phyloP scores from a whole-genome alignment of 2,113 vertebrate genomes.

The Odobenus rosmarus region DNA sequence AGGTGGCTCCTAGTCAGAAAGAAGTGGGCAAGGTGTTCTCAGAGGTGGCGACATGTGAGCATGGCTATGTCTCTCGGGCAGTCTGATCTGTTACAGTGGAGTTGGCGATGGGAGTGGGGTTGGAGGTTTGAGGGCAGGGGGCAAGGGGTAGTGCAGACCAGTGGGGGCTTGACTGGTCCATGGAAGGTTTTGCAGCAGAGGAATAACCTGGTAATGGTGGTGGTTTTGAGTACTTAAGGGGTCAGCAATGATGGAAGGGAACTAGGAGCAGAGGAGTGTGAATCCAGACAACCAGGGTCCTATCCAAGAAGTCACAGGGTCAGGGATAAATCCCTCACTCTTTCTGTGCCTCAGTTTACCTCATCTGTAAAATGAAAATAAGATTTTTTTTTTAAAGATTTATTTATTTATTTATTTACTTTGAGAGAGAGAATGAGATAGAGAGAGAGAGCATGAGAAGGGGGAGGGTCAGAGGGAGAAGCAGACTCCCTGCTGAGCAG shows the following conservation, averaged over 20 bases:
- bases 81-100: not conserved
- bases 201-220: no score
- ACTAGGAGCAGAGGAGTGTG: not conserved
- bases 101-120: not conserved
- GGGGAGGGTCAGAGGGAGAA: no score
- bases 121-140: not conserved
- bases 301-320: not conserved
- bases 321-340: not conserved
- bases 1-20: not conserved
- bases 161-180: not conserved
- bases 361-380: slow-evolving; percentile 19
- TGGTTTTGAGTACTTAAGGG: not conserved
- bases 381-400: no score
- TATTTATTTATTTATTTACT: no score
- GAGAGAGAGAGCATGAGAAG: no score
- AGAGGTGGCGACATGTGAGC: not conserved
- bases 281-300: not conserved
- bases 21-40: not conserved
- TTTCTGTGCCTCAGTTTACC: not conserved
- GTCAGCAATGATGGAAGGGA: not conserved
- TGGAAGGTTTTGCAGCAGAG: not conserved
- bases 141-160: no score
- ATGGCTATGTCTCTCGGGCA: not conserved
- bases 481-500: no score
- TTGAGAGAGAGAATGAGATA: no score